Evolutionary conservation across 2,113 vertebrate genomes (phyloP).

Genomic region (Psephotus haematonotus): DNA sequence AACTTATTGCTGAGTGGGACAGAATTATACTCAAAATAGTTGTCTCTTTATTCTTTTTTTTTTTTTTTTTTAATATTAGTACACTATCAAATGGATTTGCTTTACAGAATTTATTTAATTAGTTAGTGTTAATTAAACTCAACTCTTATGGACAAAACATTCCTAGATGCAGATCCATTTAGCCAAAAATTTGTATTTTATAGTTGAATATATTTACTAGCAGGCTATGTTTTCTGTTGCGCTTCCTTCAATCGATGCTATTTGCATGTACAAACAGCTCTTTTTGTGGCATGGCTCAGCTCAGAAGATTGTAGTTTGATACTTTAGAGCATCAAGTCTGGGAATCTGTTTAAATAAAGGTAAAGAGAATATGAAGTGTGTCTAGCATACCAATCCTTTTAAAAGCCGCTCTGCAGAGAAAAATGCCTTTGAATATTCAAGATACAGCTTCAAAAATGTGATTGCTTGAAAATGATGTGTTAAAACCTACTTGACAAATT

Average conservation of each 20-base stretch:
- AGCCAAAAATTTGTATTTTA: not conserved
- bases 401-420: conserved; percentile 31
- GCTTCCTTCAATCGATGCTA: not conserved
- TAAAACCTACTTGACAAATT: not conserved
- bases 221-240: not conserved
- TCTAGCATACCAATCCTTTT: conserved; percentile 26
- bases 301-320: conserved; percentile 21
- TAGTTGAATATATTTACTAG: not conserved
- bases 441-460: not conserved
- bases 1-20: not conserved
- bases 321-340: conserved; percentile 1
- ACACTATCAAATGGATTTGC: not conserved
- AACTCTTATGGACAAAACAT: conserved; percentile 15
- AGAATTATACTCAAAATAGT: not conserved
- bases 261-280: conserved; percentile 11
- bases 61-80: not conserved
- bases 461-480: not conserved
- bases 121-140: conserved; percentile 36
- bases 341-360: conserved; percentile 44
- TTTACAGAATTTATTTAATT: conserved; percentile 34
- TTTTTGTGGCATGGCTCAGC: not conserved
- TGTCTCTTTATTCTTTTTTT: not conserved
- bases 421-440: conserved; percentile 39
- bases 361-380: conserved; percentile 24
- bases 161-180: not conserved